Evolutionary conservation across 2,797 vertebrate genomes (phyloP).

Genomic region (Streptopelia turtur): DNA sequence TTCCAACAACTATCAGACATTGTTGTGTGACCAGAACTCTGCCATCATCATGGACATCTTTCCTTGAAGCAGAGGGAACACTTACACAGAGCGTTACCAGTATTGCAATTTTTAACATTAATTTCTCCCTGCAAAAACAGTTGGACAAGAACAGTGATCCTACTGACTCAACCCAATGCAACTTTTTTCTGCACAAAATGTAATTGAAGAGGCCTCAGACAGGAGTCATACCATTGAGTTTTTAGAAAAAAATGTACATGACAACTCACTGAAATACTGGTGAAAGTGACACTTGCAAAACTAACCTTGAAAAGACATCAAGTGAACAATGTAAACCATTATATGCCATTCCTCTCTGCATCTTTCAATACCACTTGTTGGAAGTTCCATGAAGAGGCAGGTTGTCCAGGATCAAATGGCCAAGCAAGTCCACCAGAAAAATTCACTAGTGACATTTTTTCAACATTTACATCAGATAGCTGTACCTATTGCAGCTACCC

Average conservation of each 20-base stretch:
- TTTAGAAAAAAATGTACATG: not conserved
- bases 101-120: not conserved
- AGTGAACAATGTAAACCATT: not conserved
- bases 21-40: not conserved
- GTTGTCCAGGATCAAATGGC: not conserved
- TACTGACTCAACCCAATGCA: not conserved
- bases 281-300: not conserved
- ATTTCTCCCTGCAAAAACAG: not conserved
- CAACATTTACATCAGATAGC: not conserved
- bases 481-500: not conserved
- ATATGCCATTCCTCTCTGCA: not conserved
- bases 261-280: not conserved
- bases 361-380: not conserved
- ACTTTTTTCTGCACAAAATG: not conserved
- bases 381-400: not conserved
- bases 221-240: not conserved
- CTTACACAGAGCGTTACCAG: not conserved
- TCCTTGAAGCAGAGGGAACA: not conserved
- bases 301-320: not conserved
- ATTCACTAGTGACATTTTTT: not conserved
- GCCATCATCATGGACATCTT: not conserved
- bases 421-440: not conserved
- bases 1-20: not conserved
- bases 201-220: not conserved
- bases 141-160: not conserved